Base-by-base conservation (phyloP, 2,797 vertebrate species). In the Gymnoscopelus microlampas region DNA sequence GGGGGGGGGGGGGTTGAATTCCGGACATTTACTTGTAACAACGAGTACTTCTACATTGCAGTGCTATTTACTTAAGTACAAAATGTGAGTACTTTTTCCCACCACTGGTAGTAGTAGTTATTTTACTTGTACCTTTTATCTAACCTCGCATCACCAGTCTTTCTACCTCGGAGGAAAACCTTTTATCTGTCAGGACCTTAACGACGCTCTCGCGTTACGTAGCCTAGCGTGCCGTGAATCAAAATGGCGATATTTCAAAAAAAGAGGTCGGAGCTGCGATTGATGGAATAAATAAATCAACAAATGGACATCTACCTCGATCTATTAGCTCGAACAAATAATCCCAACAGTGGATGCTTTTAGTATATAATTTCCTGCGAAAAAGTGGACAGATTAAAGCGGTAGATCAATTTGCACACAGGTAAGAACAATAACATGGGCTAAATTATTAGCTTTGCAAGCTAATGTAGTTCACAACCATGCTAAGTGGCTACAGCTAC, bases 191-290 rank as follows among this genome's bases (percentile, higher is more conserved):
- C 2, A 44, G 39, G 39, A 62, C 12, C 11, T 13, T 9, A 15
- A 24, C n/a, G 6, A 14, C 23, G 39, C 6, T 89, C 78, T 90
- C 89, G 90, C 89, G 90, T 90, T 68, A 80, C 2, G 24, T 5
- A 64, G 74, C 44, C 47, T 48, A 83, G 86, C 88, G 86, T 19
- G 19, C 19, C 19, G 19, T 74, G 80, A 91, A 78, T 91, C 90
- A 94, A 94, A 92, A 95, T 95, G 94, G 93, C 93, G 93, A 89
- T 91, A 88, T 90, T 91, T 93, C 89, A 85, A 78, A 85, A 89
- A 85, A 84, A 81, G 75, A 74, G 76, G 61, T 89, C 71, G 72
- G 70, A 80, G 77, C 90, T 79, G 73, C 77, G 74, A 72, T 65
- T 53, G 70, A 69, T 26, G 74, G 83, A 89, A 68, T 81, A 87